Conservation (phyloP, 2,113 vertebrate genomes). For the Lamprologus lemairii region DNA sequence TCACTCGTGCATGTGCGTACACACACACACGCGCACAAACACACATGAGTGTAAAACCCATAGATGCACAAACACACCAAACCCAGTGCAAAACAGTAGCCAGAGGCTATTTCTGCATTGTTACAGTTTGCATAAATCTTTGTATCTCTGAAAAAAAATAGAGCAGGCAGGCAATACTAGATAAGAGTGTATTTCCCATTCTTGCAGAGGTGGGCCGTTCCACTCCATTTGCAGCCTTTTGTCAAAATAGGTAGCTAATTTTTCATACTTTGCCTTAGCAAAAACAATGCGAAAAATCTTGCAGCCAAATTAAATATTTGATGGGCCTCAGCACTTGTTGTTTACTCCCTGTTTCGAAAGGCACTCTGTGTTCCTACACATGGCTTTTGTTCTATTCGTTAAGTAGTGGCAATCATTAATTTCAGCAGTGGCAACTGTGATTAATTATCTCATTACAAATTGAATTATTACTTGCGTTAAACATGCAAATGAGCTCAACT, state of each 20-base stretch:
- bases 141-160: slow-evolving; percentile 1
- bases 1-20: neutral
- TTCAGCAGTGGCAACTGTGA: slow-evolving; percentile 50
- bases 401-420: slow-evolving; percentile 49
- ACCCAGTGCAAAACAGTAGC: neutral
- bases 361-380: neutral
- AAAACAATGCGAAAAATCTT: neutral
- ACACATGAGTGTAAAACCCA: neutral
- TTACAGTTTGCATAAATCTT: slow-evolving; percentile 42
- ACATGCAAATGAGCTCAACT: slow-evolving; percentile 50
- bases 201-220: slow-evolving; percentile 2
- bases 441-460: slow-evolving; percentile 65
- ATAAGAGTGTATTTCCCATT: slow-evolving; percentile 35
- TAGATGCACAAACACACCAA: neutral
- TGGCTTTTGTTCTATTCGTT: slow-evolving; percentile 19
- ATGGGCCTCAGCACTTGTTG: slow-evolving; percentile 2
- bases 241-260: slow-evolving; percentile 41
- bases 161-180: slow-evolving; percentile 28
- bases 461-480: slow-evolving; percentile 52
- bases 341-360: neutral
- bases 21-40: neutral
- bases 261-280: slow-evolving; percentile 31
- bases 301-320: slow-evolving; percentile 24
- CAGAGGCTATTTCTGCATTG: slow-evolving; percentile 16
- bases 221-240: slow-evolving; percentile 31